phyloP scores from a whole-genome alignment of 2,888 invertebrate genomes.

The Amblyjoppa proteus region DNA sequence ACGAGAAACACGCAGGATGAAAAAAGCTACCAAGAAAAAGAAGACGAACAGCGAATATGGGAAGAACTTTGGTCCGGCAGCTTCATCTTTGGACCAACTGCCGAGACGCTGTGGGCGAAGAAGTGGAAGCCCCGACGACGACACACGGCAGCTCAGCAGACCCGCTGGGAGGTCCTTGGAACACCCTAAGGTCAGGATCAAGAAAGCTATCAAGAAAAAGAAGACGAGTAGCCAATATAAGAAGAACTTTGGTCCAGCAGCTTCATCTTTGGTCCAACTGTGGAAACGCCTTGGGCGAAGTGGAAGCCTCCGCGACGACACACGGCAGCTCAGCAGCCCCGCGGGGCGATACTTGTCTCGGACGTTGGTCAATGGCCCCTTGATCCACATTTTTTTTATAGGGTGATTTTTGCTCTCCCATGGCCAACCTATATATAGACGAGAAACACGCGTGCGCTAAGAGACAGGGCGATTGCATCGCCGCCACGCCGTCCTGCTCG shows the following conservation, averaged over 20 bases:
- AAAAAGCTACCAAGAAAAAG: background rate
- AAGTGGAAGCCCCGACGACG: background rate
- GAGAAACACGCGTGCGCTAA: slow-evolving; percentile 65
- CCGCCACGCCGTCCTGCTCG: slow-evolving; percentile 68
- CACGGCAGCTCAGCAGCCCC: slow-evolving; percentile 17
- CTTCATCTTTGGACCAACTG: background rate
- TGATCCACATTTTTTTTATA: slow-evolving; percentile 80
- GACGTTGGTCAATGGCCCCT: slow-evolving; percentile 79
- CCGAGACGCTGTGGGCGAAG: slow-evolving; percentile 20
- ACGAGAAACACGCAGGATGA: background rate
- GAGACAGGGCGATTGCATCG: slow-evolving; percentile 63
- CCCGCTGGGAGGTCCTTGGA: slow-evolving; percentile 17
- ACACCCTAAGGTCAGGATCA: too few species aligned
- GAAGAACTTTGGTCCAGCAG: background rate
- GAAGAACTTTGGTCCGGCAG: background rate
- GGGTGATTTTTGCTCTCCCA: slow-evolving; percentile 78
- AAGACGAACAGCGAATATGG: background rate
- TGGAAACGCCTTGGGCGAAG: slow-evolving; percentile 29
- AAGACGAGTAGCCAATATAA: background rate
- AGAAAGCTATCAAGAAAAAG: background rate
- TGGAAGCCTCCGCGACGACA: slow-evolving; percentile 11
- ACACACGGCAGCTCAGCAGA: background rate
- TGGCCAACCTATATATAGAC: slow-evolving; percentile 78
- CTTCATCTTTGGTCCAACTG: background rate
- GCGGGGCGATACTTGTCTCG: slow-evolving; percentile 33